Conservation (phyloP, 2,888 invertebrate genomes). For the Zeuzera pyrina region DNA sequence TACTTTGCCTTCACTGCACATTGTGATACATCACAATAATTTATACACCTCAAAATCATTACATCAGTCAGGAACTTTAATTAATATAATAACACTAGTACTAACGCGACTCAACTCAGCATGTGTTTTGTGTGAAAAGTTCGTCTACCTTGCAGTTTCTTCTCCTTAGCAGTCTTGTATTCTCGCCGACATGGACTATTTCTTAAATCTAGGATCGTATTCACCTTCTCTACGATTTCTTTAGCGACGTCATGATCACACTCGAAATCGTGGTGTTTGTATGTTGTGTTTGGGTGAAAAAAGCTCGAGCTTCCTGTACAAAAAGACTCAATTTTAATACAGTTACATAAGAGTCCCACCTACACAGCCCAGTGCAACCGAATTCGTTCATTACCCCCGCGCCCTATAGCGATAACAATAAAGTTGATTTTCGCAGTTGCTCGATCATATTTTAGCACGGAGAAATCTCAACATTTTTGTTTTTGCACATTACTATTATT, state of each 20-base stretch:
- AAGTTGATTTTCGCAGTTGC: too few species aligned
- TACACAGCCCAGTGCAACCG: too few species aligned
- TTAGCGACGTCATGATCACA: constrained; percentile 81
- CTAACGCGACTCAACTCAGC: constrained; percentile 34
- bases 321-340: background rate
- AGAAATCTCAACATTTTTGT: too few species aligned
- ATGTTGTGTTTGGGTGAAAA: constrained; percentile 68
- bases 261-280: constrained; percentile 92
- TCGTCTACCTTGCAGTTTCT: constrained; percentile 75
- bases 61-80: background rate
- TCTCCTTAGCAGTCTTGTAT: constrained; percentile 83
- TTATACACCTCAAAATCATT: background rate
- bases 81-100: constrained; percentile 2
- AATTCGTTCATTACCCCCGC: too few species aligned
- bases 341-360: too few species aligned
- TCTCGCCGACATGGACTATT: constrained; percentile 86
- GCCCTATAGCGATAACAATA: too few species aligned
- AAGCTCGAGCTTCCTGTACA: constrained; percentile 40
- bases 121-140: constrained; percentile 69
- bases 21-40: too few species aligned
- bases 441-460: too few species aligned
- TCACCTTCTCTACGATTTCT: constrained; percentile 90
- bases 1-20: too few species aligned
- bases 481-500: too few species aligned
- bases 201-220: constrained; percentile 87